These are phyloP conservation scores for Lasius platythorax DNA, from an alignment of 2,888 invertebrate species.

Conservation along the genomic window DNA sequence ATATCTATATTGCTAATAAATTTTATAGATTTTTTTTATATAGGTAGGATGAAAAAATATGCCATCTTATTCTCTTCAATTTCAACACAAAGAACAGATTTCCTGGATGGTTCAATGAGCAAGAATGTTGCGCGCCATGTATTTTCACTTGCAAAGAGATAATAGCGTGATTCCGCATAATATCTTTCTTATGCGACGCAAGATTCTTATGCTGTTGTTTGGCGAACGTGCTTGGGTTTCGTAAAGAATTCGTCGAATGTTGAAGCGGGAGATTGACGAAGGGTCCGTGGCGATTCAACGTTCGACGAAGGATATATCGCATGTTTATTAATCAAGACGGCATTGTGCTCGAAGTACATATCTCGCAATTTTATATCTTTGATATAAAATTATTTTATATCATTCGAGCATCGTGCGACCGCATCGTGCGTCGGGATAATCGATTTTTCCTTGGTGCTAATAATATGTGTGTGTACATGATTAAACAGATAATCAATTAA, in stretches of 20 bases:
- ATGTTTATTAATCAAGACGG: conserved; percentile 65
- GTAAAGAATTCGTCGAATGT: conserved; percentile 67
- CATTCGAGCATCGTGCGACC: conserved; percentile 68
- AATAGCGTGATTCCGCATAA: conserved; percentile 42
- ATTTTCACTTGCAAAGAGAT: conserved; percentile 19
- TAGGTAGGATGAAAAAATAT: background rate
- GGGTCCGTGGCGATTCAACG: conserved; percentile 66
- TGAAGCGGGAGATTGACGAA: conserved; percentile 66
- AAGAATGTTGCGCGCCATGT: conserved; percentile 17
- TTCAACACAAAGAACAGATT: conserved; percentile 23
- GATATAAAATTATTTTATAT: too few species aligned
- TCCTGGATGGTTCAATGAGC: conserved; percentile 40
- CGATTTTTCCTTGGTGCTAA: conserved; percentile 40
- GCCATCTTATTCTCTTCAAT: too few species aligned
- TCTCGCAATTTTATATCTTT: conserved; percentile 14
- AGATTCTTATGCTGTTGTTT: conserved; percentile 66
- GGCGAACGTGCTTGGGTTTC: conserved; percentile 67
- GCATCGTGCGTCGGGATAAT: conserved; percentile 62
- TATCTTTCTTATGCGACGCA: conserved; percentile 38
- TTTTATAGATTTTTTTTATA: background rate
- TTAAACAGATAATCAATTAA: conserved; percentile 1
- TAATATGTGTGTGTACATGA: background rate
- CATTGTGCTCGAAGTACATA: conserved; percentile 67
- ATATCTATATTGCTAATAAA: background rate
- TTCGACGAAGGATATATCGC: conserved; percentile 62